phyloP scores from a whole-genome alignment of 2,797 vertebrate genomes.

The Centropyge bicolor region DNA sequence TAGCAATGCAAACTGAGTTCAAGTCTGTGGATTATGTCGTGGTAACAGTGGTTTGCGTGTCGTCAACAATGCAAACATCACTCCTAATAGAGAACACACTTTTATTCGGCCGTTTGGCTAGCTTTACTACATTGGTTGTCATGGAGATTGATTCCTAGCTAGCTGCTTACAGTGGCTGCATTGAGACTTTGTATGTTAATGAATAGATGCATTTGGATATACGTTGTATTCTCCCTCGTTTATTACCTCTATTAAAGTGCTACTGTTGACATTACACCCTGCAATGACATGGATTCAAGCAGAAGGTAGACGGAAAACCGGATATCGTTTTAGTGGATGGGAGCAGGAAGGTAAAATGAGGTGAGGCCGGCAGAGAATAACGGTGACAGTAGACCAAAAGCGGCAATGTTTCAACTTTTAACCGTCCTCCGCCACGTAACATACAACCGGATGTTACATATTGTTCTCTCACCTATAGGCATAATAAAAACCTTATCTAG shows the following conservation, averaged over 20 bases:
- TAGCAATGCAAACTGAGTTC: too few species aligned
- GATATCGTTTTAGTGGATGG: too few species aligned
- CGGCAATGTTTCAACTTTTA: too few species aligned
- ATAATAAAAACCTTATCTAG: too few species aligned
- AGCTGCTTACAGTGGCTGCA: background rate
- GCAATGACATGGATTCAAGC: too few species aligned
- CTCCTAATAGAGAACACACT: background rate
- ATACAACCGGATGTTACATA: too few species aligned
- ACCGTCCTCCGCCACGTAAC: too few species aligned
- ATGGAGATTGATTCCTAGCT: constrained; percentile 70
- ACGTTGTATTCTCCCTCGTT: background rate
- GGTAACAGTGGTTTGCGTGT: background rate
- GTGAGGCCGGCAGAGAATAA: too few species aligned
- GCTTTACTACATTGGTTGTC: constrained; percentile 69
- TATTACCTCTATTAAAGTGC: background rate
- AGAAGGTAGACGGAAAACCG: too few species aligned
- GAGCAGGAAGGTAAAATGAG: too few species aligned
- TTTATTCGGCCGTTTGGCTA: constrained; percentile 30
- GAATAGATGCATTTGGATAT: background rate
- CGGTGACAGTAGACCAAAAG: too few species aligned
- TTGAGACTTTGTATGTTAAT: background rate
- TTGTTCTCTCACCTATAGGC: too few species aligned
- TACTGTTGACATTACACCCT: background rate
- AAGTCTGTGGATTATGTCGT: background rate
- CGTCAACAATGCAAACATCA: background rate